Conservation (phyloP, 1,140 invertebrate species). For the Camponotus floridanus region DNA sequence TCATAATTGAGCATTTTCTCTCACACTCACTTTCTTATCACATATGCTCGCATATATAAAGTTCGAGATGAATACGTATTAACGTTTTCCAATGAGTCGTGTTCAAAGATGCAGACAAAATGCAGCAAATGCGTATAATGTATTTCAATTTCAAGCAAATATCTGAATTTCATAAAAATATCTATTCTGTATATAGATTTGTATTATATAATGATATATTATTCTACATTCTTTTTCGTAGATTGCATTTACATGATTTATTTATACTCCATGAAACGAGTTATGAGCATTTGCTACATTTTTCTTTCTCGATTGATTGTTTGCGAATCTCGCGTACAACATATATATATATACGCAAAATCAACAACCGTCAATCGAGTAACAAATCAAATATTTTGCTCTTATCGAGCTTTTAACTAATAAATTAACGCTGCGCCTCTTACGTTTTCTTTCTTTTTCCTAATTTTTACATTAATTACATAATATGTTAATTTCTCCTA, state of each 20-base stretch:
- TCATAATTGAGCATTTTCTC: conserved; percentile 62
- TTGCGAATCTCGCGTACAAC: conserved; percentile 50
- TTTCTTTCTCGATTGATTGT: conserved; percentile 44
- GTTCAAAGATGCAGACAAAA: conserved; percentile 49
- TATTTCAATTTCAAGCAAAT: neutral
- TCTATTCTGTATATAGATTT: neutral
- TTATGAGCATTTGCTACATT: conserved; percentile 66
- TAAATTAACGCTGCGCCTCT: neutral
- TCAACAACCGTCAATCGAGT: conserved; percentile 63
- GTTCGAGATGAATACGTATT: conserved; percentile 44
- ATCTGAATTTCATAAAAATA: conserved; percentile 40
- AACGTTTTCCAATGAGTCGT: conserved; percentile 48
- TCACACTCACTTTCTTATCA: conserved; percentile 42
- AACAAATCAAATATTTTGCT: conserved; percentile 23
- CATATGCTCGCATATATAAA: conserved; percentile 58
- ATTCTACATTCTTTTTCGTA: neutral
- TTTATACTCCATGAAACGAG: neutral
- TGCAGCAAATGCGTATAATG: conserved; percentile 56
- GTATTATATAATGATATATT: conserved; percentile 19
- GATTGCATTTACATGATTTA: conserved; percentile 28
- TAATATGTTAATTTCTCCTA: conserved; percentile 32
- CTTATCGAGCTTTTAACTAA: conserved; percentile 43
- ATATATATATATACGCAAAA: conserved; percentile 45
- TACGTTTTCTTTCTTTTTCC: neutral
- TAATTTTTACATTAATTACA: conserved; percentile 19